A percentile compares a stretch with the other conserved stretches of the same genome.
phyloP scores from a whole-genome alignment of 2,113 vertebrate genomes.

The Centropristis striata region DNA sequence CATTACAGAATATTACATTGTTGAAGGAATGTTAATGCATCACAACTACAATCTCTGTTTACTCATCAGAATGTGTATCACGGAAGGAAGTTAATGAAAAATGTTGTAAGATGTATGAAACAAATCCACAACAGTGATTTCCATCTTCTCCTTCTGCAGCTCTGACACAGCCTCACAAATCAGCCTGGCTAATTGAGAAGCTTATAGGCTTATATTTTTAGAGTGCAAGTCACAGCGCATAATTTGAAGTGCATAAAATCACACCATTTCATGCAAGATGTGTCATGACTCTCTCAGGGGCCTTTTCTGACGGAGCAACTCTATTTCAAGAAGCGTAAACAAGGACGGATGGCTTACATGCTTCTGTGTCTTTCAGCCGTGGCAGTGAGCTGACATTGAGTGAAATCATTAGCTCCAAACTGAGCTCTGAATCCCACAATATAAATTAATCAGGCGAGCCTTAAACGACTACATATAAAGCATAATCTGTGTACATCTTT shows the following conservation, averaged over 20 bases:
- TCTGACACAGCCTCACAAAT: background rate
- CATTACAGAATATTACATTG: conserved; percentile 7
- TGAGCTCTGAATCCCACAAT: conserved; percentile 11
- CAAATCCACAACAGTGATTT: background rate
- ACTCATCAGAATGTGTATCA: background rate
- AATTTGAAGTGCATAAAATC: conserved; percentile 58
- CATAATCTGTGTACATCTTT: background rate
- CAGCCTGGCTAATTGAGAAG: conserved; percentile 32
- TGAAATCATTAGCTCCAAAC: background rate
- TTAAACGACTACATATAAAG: background rate
- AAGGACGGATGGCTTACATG: conserved; percentile 1
- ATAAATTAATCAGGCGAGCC: background rate
- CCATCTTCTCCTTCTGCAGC: background rate
- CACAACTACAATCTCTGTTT: conserved; percentile 11
- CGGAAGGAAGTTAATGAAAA: background rate
- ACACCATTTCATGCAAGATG: conserved; percentile 52
- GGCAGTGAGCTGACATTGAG: conserved; percentile 40
- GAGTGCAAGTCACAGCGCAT: conserved; percentile 49
- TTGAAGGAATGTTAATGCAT: background rate
- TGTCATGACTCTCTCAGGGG: conserved; percentile 57
- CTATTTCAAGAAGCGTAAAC: conserved; percentile 58
- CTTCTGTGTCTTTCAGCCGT: conserved; percentile 34
- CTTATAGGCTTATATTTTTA: conserved; percentile 59
- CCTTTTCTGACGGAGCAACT: conserved; percentile 44
- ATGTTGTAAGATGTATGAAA: background rate